phyloP scores from a whole-genome alignment of 64 coral and sea anemone species.

The Montipora foliosa region DNA sequence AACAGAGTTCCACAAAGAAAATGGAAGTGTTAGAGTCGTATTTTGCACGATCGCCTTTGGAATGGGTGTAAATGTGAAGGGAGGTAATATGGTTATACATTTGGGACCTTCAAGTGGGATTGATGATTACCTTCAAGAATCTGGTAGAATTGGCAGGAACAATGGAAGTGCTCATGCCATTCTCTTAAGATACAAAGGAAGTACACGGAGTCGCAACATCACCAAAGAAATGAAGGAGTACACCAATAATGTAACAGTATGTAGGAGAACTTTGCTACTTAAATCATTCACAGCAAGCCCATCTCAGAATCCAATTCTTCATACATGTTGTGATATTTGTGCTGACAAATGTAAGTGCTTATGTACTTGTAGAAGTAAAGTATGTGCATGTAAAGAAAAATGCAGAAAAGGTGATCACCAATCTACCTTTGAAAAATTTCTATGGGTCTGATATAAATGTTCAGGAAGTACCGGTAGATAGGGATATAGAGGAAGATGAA shows the following conservation, averaged over 20 bases:
- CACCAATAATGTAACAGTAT: constrained; percentile 10
- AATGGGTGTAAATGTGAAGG: constrained; percentile 44
- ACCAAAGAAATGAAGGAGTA: constrained; percentile 74
- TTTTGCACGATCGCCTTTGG: too few species aligned
- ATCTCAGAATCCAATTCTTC: constrained; percentile 42
- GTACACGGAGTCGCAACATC: constrained; percentile 66
- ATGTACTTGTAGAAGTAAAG: constrained; percentile 60
- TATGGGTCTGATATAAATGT: too few species aligned
- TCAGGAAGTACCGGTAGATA: too few species aligned
- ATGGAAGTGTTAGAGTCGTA: too few species aligned
- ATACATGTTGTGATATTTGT: constrained; percentile 86
- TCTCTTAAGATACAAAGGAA: constrained; percentile 62
- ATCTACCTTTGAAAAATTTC: background rate
- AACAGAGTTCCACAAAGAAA: too few species aligned
- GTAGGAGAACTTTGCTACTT: constrained; percentile 49
- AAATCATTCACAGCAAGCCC: constrained; percentile 42
- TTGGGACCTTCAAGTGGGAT: constrained; percentile 68
- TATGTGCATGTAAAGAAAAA: constrained; percentile 32
- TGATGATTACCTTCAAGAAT: constrained; percentile 78
- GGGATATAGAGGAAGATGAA: too few species aligned
- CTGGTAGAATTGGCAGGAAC: constrained; percentile 61
- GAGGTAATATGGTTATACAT: constrained; percentile 51
- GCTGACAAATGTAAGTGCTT: constrained; percentile 63
- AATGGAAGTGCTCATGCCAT: constrained; percentile 65
- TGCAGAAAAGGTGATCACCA: constrained; percentile 36